Base-by-base conservation (phyloP, 2,113 vertebrate species). In the Coptodon rendalli region DNA sequence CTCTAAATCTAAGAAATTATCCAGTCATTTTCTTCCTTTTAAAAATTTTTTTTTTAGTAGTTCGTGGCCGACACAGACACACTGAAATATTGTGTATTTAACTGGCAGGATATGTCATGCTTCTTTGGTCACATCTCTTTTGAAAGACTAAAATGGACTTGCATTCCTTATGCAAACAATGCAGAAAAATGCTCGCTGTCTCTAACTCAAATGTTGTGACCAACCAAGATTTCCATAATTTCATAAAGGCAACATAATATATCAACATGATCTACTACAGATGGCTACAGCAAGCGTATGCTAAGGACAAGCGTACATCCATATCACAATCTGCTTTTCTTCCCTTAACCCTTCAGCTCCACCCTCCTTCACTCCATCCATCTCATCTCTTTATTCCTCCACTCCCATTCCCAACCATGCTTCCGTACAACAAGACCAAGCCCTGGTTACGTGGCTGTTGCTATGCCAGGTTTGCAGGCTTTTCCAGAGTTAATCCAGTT, bases 381-480 rank as follows among this genome's bases (percentile, higher is more conserved):
- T 89, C 89, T 85, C 79, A 86, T 87, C 82, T 89, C 86, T 91
- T 76, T 92, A 66, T 83, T 82, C 82, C 63, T 84, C 81, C 82
- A 86, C 91, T 88, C 89, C 59, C 73, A 31, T 89, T 80, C 76
- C 81, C 43, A 59, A 59, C 86, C 84, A 79, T 81, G 86, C 71
- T 87, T 80, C 86, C 79, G 89, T 86, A 89, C 81, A 89, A 80
- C 85, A 83, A 84, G 86, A 86, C 89, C 87, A 78, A 83, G 54
- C 85, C 89, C 59, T 85, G 86, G 92, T 92, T 92, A 91, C 84
- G 86, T 90, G 80, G 86, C 92, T 93, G 93, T 93, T 93, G 92
- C 92, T 93, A 93, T 94, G 95, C 87, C 56, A 50, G 87, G 48
- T 31, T 83, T 40, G 43, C 63, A 76, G 85, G 85, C 88, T 84